Conservation (phyloP, 2,113 vertebrate species). For the Corydoras maculifer region DNA sequence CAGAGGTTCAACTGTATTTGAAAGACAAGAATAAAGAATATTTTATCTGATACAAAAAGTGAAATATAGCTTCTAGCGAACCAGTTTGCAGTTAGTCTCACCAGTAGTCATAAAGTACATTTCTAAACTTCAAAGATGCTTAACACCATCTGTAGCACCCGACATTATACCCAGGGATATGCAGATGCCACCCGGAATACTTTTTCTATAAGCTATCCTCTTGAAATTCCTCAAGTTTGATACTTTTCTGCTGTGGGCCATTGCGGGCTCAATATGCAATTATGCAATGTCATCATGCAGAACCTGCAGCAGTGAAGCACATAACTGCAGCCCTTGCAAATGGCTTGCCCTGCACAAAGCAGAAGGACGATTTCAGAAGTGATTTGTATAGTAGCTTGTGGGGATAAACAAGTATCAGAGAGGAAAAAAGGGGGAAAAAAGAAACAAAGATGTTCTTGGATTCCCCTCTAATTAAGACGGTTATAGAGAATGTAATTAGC, state of each 20-base stretch:
- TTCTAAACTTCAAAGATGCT: too few species aligned
- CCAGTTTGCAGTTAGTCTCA: too few species aligned
- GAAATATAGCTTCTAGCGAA: too few species aligned
- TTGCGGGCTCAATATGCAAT: neutral
- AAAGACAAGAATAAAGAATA: too few species aligned
- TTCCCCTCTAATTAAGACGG: conserved; percentile 12
- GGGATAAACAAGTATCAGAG: neutral
- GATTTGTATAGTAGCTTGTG: conserved; percentile 10
- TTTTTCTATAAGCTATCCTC: neutral
- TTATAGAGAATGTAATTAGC: conserved; percentile 11
- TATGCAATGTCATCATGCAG: neutral
- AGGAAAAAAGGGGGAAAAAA: neutral
- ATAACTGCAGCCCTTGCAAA: conserved; percentile 5
- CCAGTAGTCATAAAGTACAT: too few species aligned
- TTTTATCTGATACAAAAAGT: too few species aligned
- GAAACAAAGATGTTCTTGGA: neutral
- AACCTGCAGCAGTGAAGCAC: conserved; percentile 3
- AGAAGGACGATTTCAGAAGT: neutral
- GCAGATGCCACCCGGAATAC: neutral
- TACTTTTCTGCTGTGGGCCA: neutral
- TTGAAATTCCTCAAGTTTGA: neutral
- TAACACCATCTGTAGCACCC: too few species aligned
- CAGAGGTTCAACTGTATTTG: too few species aligned
- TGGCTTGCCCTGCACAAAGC: conserved; percentile 19
- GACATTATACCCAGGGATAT: neutral